Base-by-base conservation (phyloP, 2,888 invertebrate genomes). In the Ornithoptera alexandrae region DNA sequence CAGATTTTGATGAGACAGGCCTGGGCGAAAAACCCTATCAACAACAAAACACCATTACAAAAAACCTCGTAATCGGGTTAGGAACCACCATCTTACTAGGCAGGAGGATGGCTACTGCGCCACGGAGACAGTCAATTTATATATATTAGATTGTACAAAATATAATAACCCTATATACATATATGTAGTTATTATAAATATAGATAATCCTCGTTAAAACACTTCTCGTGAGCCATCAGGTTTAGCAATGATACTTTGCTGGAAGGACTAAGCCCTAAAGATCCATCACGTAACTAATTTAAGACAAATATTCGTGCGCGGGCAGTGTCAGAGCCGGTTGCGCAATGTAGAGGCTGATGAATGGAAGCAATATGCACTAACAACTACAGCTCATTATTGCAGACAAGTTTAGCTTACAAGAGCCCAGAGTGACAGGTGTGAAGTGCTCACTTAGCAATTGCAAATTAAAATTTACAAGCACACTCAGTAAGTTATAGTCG, bases 401-500 rank as follows among this genome's bases (percentile, higher is more conserved):
- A 50, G 58, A 46, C 66, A 53, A 53, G 18, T 36, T 30, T 62
- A 62, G 66, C 62, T 53, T 65, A 36, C 53, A 61, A 58, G 46
- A 39, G 20, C 42, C 58, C 24, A 58, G 39, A 58, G 22, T 62
- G 62, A 59, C 50, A 36, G 59, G 18, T 58, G n/a, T 50, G 57
- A 46, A 63, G 62, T 57, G 58, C 24, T 22, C 53, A 56, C 67
- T 61, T 53, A 56, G 62, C 56, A 57, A 58, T 70, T 62, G 62
- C 69, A 50, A 70, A 62, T 66, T 66, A 70, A 65, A 62, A 62
- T 66, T 30, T 46, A 65, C 46, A 39, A 56, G 61, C 61, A 42
- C 46, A 30, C 39, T 64, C 10, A 46, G 69, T 42, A 69, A 69
- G 6, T 12, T 62, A 63, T 64, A 30, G 65, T 46, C 39, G 20